Percentiles rank a stretch among this genome's conserved stretches.
phyloP scores from a whole-genome alignment of 2,113 vertebrate species.

The Chroicocephalus ridibundus region DNA sequence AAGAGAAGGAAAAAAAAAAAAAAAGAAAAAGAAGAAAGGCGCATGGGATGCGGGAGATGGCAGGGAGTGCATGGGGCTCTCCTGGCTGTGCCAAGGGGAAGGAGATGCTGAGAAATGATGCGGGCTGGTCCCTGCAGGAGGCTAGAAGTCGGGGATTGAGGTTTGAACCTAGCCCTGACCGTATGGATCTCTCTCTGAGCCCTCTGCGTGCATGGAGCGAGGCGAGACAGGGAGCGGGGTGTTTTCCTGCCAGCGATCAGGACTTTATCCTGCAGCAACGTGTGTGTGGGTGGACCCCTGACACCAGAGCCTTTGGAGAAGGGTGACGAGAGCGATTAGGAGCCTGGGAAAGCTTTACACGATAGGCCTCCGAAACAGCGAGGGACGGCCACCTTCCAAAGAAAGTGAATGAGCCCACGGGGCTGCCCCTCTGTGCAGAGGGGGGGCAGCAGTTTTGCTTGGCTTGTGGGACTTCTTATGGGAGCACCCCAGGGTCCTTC shows the following conservation, averaged over 20 bases:
- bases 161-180: background rate
- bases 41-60: background rate
- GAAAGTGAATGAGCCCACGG: background rate
- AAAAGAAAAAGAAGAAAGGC: background rate
- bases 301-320: conserved; percentile 32
- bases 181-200: background rate
- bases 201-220: background rate
- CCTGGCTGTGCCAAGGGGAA: background rate
- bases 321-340: background rate
- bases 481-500: background rate
- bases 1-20: background rate
- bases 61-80: background rate
- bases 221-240: background rate
- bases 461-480: background rate
- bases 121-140: background rate
- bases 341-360: conserved; percentile 47
- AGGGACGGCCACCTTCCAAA: background rate
- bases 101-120: background rate
- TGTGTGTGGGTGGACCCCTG: conserved; percentile 55
- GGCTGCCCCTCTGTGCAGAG: background rate
- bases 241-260: background rate
- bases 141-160: background rate
- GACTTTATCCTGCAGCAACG: conserved; percentile 29
- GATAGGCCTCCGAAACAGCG: background rate
- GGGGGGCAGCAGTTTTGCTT: background rate